These are phyloP conservation scores for Luperina testacea DNA, from an alignment of 2,888 invertebrate species.

Conservation along the genomic window DNA sequence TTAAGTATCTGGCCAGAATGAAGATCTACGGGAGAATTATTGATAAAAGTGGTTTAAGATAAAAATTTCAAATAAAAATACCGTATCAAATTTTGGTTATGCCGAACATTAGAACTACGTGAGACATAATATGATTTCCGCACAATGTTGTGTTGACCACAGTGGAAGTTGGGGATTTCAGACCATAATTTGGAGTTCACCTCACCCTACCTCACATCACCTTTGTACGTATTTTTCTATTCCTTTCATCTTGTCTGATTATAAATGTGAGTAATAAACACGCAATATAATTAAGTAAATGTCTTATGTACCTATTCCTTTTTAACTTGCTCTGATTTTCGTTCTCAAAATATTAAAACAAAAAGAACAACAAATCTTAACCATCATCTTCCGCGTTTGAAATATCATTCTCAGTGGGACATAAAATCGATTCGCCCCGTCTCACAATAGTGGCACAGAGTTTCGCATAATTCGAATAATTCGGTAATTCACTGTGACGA, in stretches of 20 bases:
- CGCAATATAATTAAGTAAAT: background rate
- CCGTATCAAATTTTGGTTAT: background rate
- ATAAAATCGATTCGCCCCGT: constrained; percentile 33
- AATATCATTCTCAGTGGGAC: constrained; percentile 16
- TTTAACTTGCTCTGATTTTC: background rate
- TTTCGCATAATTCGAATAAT: constrained; percentile 41
- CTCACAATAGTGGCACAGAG: constrained; percentile 18
- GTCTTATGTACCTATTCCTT: background rate
- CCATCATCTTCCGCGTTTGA: constrained; percentile 15
- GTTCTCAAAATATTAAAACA: constrained; percentile 1
- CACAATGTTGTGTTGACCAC: background rate
- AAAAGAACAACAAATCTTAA: constrained; percentile 18
- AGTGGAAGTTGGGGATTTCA: background rate
- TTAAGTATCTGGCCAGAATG: background rate
- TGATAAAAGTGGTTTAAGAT: constrained; percentile 14
- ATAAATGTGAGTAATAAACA: too few relatives aligned
- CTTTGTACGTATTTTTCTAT: background rate
- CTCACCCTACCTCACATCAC: background rate
- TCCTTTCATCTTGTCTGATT: background rate
- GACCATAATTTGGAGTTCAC: background rate
- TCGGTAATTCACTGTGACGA: constrained; percentile 12
- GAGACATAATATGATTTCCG: background rate
- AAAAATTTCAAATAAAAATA: background rate
- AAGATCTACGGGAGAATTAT: background rate
- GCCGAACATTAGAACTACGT: background rate